Evolutionary conservation across 2,888 invertebrate genomes (phyloP).

Genomic region (Philereme vetulata): DNA sequence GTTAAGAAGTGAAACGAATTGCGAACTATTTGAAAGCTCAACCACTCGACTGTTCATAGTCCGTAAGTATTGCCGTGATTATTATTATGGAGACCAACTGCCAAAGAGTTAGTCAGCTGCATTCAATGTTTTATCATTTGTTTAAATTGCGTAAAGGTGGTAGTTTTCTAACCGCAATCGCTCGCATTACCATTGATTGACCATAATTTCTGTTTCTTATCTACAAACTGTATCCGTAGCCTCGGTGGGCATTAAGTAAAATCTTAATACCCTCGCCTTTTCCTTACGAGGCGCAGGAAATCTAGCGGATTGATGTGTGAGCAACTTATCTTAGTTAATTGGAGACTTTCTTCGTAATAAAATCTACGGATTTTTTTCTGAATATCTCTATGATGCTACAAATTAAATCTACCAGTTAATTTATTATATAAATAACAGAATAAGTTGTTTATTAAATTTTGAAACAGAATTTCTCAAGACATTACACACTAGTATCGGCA

Average conservation of each 20-base stretch:
- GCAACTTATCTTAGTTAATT: constrained; percentile 17
- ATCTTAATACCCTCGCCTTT: constrained; percentile 12
- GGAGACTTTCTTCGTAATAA: constrained; percentile 28
- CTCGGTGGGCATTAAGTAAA: constrained; percentile 6
- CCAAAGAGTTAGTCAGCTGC: constrained; percentile 29
- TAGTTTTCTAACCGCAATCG: constrained; percentile 59
- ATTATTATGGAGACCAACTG: constrained; percentile 34
- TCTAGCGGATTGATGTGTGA: constrained; percentile 10
- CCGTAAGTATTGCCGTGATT: constrained; percentile 33
- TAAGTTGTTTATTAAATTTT: background rate
- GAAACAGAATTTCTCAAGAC: background rate
- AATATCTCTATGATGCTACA: background rate
- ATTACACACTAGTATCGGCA: background rate
- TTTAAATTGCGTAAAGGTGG: constrained; percentile 47
- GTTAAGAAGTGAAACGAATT: constrained; percentile 45
- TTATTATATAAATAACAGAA: too few species aligned
- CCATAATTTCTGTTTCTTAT: constrained; percentile 45
- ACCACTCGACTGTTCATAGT: constrained; percentile 15
- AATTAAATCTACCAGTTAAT: background rate
- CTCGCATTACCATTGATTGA: constrained; percentile 40
- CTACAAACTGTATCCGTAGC: constrained; percentile 34
- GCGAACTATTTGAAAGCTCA: constrained; percentile 36
- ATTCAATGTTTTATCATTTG: constrained; percentile 41
- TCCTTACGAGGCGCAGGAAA: constrained; percentile 14
- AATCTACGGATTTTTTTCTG: background rate